phyloP scores from a whole-genome alignment of 2,113 vertebrate genomes.

The Baryphthengus martii region DNA sequence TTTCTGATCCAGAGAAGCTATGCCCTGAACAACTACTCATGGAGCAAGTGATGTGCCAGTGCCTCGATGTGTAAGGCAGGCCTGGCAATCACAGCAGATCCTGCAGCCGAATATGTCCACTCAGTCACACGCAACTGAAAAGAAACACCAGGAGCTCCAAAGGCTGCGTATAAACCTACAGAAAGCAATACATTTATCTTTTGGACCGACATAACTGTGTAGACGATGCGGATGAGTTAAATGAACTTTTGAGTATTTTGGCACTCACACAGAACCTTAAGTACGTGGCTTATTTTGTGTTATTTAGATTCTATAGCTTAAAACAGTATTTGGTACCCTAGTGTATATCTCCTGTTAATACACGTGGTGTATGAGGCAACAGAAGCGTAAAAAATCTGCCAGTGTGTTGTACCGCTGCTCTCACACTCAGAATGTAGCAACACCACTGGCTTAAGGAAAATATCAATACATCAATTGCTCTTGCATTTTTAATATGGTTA shows the following conservation, averaged over 20 bases:
- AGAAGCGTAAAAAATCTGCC: background rate
- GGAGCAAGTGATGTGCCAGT: background rate
- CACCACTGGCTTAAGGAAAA: background rate
- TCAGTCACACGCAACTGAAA: background rate
- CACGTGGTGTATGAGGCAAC: background rate
- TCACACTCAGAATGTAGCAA: background rate
- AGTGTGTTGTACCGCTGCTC: background rate
- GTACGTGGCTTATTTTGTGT: background rate
- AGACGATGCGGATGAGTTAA: background rate
- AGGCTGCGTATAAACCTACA: background rate
- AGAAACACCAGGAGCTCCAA: background rate
- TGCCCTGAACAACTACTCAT: background rate
- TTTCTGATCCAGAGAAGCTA: background rate
- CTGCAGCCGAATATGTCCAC: background rate
- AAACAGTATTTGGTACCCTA: background rate
- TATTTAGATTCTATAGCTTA: background rate
- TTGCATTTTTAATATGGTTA: constrained; percentile 8
- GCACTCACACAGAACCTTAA: background rate
- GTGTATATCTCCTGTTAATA: background rate
- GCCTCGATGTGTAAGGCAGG: rapidly evolving
- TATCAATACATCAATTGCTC: background rate
- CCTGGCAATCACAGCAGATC: background rate
- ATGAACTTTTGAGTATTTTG: background rate
- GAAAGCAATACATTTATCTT: background rate
- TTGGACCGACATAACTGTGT: background rate